Evolutionary conservation across 2,113 vertebrate species (phyloP), one percentile per base, ranked within the genome.

Genomic region (Sphaerodactylus townsendi): DNA sequence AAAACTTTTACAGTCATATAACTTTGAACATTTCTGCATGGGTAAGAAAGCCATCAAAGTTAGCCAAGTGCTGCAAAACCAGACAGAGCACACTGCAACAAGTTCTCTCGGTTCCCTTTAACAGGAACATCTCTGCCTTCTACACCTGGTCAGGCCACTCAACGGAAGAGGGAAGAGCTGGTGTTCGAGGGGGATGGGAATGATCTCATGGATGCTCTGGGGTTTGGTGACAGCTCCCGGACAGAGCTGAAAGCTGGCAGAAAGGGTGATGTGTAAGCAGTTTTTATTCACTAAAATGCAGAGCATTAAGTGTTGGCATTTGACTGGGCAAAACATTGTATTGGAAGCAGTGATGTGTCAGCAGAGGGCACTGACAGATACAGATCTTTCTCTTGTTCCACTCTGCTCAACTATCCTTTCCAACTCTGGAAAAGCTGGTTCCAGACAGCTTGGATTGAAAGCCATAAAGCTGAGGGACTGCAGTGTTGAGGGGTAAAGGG

Each of bases 141-240:
- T 5, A 81, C 69, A 0, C 87, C 90, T 64, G 78, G 48, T 0
- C 0, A 1, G 2, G 88, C 89, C 56, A 88, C 92, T 0, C 10
- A 81, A 53, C 85, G 33, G 50, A 96, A 91, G 76, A 95, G 74
- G 11, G 91, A 93, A 0, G 93, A 97, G 5, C 68, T 97, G 21
- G 90, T 50, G 0, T 98, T 99, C 87, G 97, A 97, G 10, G 96
- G 96, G 2, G 96, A 97, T 17, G 94, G 89, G 64, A 97, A 98
- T 0, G 96, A 98, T 85, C 78, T 99, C 30, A 96, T 98, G 93
- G 96, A 97, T 10, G 87, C 95, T 0, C 93, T 98, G 11, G 97
- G 97, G 37, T 96, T 98, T 87, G 96, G 89, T 23, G 90, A 95
- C 14, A 85, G 89, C 78, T 93, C 91, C 0, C 95, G 92, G 85